Conservation (phyloP, 2,797 vertebrate species). For the Pangasius krempfi region DNA sequence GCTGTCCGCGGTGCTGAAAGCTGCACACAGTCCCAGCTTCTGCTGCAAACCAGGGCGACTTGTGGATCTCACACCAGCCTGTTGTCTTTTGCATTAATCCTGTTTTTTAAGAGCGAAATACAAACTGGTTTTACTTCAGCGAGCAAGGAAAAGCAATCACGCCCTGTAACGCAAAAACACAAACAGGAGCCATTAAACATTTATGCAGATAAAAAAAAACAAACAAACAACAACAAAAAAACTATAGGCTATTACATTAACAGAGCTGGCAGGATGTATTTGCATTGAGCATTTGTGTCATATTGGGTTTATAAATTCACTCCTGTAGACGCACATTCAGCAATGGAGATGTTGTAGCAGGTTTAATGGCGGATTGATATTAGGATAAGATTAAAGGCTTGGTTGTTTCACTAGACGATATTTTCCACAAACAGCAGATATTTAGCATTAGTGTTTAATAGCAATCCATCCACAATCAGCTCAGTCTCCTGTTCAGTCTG, state of each 20-base stretch:
- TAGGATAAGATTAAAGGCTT: not conserved
- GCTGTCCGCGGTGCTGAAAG: slow-evolving; percentile 54
- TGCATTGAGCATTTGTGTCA: not conserved
- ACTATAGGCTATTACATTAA: not conserved
- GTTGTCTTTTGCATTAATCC: not conserved
- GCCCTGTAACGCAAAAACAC: slow-evolving; percentile 13
- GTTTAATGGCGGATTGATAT: slow-evolving; percentile 2
- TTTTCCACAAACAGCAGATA: not conserved
- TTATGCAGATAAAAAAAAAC: not conserved
- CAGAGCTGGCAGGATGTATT: not conserved
- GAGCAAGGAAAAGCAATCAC: not conserved
- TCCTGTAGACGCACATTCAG: not conserved
- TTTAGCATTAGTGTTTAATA: not conserved
- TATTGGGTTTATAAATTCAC: not conserved
- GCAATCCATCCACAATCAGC: not conserved
- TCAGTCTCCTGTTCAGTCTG: slow-evolving; percentile 11
- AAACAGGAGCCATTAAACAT: not conserved
- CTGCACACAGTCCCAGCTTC: not conserved
- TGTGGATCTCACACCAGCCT: not conserved
- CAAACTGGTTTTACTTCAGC: not conserved
- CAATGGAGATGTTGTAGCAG: not conserved
- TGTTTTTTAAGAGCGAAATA: not conserved
- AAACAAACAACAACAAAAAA: not conserved
- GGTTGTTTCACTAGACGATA: not conserved
- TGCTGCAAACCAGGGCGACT: not conserved